Evolutionary conservation across 1,140 invertebrate genomes (phyloP), one percentile per base, ranked within the genome.

Genomic region (Cephus cinctus): DNA sequence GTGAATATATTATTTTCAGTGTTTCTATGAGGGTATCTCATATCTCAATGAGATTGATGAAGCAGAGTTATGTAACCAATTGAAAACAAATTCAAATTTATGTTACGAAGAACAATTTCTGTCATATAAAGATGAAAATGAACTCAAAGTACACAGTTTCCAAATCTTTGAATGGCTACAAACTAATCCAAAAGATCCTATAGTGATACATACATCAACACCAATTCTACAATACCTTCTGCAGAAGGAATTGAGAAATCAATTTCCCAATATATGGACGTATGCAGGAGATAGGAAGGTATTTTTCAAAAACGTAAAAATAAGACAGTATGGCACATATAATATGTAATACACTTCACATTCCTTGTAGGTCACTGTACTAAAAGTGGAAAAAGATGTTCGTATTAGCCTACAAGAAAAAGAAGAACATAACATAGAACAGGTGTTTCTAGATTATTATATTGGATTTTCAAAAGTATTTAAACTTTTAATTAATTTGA

Each of bases 391-490:
- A 3, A 3, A 34, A 12, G 51, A 65, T 1, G 56, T 71, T 4
- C 57, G 55, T 35, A 11, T 56, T 18, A 23, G 49, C 60, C 43
- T 78, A 42, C 56, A 73, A 27, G 54, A 65, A 46, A 51, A 80
- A 32, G 71, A 81, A 63, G 69, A 76, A 4, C 61, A 71, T 31
- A 23, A 21, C 2, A 21, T 75, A 9, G 65, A 77, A 11, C 42
- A 73, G 12, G 25, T 44, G 34, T 55, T 86, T 19, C 53, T 86
- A 18, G 69, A 80, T 34, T 61, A 72, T 44, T 70, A 83, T 32
- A 50, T 80, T 44, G 88, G 88, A 16, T 89, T 90, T 65, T 81
- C 86, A 8, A 80, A 80, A 65, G 66, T 92, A 11, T 84, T 89
- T 47, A 71, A 81, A 30, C 51, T 85, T 0, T 60, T 92, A 4